phyloP scores from a whole-genome alignment of 2,888 invertebrate genomes.

The Brachypterus glaber region DNA sequence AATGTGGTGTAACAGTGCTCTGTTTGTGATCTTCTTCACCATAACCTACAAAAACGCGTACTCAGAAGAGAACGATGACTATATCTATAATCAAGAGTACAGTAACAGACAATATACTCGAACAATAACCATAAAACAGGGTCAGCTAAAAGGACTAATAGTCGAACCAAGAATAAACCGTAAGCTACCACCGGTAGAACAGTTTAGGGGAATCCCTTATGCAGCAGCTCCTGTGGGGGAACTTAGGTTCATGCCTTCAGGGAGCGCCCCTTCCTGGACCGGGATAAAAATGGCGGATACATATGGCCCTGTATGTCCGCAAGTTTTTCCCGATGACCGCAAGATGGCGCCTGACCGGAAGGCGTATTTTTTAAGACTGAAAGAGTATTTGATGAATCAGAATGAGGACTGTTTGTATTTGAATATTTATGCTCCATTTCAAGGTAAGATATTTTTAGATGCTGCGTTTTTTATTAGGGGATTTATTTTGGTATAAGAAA shows the following conservation, averaged over 20 bases:
- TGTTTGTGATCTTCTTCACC: slow-evolving; percentile 1
- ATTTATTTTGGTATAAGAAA: slow-evolving; percentile 3
- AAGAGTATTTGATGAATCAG: slow-evolving; percentile 59
- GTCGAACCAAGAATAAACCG: slow-evolving; percentile 54
- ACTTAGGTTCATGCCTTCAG: slow-evolving; percentile 49
- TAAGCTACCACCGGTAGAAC: slow-evolving; percentile 57
- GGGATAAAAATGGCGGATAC: slow-evolving; percentile 57
- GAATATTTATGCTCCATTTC: slow-evolving; percentile 83
- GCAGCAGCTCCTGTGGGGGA: slow-evolving; percentile 68
- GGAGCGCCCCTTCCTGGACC: slow-evolving; percentile 73
- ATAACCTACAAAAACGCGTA: too few species aligned
- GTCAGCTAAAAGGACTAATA: slow-evolving; percentile 57
- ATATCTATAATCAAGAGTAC: background rate
- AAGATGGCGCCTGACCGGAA: slow-evolving; percentile 57
- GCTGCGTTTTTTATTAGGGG: slow-evolving; percentile 12
- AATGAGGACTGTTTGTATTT: slow-evolving; percentile 85
- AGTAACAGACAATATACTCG: slow-evolving; percentile 23
- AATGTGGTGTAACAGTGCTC: too few species aligned
- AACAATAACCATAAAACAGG: slow-evolving; percentile 50
- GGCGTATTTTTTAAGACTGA: slow-evolving; percentile 61
- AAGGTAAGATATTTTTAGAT: slow-evolving; percentile 55
- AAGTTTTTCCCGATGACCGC: slow-evolving; percentile 61
- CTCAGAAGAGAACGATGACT: too few species aligned
- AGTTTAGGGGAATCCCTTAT: slow-evolving; percentile 72
- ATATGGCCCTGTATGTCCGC: slow-evolving; percentile 80